Conservation (phyloP, 2,888 invertebrate genomes). For the Drosophila fungiperda region DNA sequence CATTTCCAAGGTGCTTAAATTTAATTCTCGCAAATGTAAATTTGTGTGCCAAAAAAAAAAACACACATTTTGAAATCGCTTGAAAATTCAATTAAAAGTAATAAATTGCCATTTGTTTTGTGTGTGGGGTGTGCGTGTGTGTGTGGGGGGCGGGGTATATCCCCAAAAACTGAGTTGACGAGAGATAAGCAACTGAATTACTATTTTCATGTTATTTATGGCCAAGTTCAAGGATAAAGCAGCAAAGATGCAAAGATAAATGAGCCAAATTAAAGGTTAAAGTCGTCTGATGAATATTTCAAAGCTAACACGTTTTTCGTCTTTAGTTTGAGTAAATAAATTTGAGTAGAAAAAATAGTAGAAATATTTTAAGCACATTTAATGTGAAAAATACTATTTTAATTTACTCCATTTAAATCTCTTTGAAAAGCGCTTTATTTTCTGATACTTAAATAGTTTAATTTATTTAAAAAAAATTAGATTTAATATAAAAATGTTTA, state of each 20-base stretch:
- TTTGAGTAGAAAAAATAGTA: not conserved
- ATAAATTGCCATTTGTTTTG: slow-evolving; percentile 57
- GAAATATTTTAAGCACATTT: not conserved
- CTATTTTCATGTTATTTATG: slow-evolving; percentile 29
- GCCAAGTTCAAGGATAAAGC: slow-evolving; percentile 51
- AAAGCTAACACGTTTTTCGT: not conserved
- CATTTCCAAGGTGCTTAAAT: slow-evolving; percentile 38
- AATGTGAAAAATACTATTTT: not conserved
- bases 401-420: not conserved
- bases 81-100: slow-evolving; percentile 60
- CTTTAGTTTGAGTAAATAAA: not conserved
- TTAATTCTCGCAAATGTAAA: slow-evolving; percentile 49
- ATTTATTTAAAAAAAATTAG: no score
- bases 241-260: slow-evolving; percentile 8
- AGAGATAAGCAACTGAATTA: slow-evolving; percentile 5
- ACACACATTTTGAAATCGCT: slow-evolving; percentile 30
- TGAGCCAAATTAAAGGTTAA: slow-evolving; percentile 1
- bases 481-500: not conserved
- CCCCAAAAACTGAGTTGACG: slow-evolving; percentile 10
- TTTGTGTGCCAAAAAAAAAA: slow-evolving; percentile 52
- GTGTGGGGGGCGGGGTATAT: not conserved
- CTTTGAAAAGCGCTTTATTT: not conserved
- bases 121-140: not conserved
- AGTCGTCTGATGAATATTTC: not conserved
- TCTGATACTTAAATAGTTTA: not conserved